Base-by-base conservation (phyloP, 92 coral and sea anemone species). In the Palythoa caribaeorum region DNA sequence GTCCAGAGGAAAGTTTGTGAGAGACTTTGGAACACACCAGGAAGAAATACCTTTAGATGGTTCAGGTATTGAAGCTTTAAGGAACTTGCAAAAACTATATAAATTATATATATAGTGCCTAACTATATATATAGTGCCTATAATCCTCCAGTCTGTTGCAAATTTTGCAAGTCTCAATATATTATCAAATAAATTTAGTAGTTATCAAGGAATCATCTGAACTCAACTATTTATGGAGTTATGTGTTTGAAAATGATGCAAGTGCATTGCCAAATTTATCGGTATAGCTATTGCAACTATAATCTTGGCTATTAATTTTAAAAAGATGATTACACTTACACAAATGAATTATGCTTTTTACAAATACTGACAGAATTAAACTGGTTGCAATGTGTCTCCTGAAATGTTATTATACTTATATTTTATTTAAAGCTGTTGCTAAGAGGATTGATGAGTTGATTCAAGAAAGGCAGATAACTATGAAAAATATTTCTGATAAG, bases 11-110 rank as follows among this genome's bases (percentile, higher is more conserved):
- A 79, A 5, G 51, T 79, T 79, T 79, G 69, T 69, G 69, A 39
- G 84, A 79, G 84, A 79, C 69, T 79, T 53, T 79, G 84, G 84
- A 55, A 79, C 70, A 37, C 84, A 79, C 51, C 69, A 51, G 69
- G 70, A 79, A 54, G 84, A 79, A 79, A 79, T 79, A 79, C 47
- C 38, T 54, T 55, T 79, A n/a, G 69, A 51, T 51, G 84, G 84
- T 28, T 52, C 84, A 79, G 84, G 84, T 79, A 63, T 20, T 63
- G 36, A 63, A 16, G 71, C 8, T 63, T 16, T 63, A 60, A 16
- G 55, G 55, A 51, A 54, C 16, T 54, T 54, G 62, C 4, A 54
- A 14, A 54, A 54, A 54, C 62, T 54, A 11, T 54, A 11, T 54
- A 2, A 54, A 11, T 54, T 8, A 54, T 54, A 54, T 54, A 54